These are phyloP conservation scores for Turdus rufiventris DNA, from an alignment of 2,113 vertebrate genomes.

Conservation along the genomic window DNA sequence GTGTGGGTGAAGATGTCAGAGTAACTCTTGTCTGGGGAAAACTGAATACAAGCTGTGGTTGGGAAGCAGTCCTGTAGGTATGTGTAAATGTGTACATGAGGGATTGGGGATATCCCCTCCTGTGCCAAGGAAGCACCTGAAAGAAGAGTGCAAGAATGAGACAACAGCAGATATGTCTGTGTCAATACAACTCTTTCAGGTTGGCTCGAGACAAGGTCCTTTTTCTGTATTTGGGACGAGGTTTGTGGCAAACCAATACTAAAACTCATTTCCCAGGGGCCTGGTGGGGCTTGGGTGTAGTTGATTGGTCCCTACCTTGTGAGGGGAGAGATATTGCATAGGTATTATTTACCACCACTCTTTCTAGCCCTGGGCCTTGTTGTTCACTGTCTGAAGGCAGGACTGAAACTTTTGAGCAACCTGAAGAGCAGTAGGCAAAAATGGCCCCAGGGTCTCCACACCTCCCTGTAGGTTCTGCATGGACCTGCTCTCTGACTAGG, in stretches of 20 bases:
- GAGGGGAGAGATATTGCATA: neutral
- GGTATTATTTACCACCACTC: neutral
- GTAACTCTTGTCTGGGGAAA: neutral
- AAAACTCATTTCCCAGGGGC: neutral
- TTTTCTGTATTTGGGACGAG: neutral
- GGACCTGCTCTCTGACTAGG: neutral
- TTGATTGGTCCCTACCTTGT: neutral
- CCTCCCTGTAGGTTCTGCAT: neutral
- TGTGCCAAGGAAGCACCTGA: neutral
- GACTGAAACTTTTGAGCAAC: neutral
- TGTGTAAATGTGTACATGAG: neutral
- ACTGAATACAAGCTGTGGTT: neutral
- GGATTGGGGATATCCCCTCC: neutral
- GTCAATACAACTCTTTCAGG: neutral
- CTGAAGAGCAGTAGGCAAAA: neutral
- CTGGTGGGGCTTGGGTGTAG: neutral
- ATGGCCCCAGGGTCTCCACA: neutral
- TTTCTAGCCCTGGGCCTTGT: neutral
- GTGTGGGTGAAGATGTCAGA: neutral
- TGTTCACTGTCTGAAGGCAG: neutral
- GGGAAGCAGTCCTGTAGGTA: neutral
- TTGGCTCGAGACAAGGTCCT: neutral
- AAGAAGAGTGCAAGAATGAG: neutral
- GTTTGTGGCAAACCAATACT: neutral
- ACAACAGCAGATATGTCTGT: neutral